Base-by-base conservation (phyloP, 2,888 invertebrate genomes). In the Trilocha varians region DNA sequence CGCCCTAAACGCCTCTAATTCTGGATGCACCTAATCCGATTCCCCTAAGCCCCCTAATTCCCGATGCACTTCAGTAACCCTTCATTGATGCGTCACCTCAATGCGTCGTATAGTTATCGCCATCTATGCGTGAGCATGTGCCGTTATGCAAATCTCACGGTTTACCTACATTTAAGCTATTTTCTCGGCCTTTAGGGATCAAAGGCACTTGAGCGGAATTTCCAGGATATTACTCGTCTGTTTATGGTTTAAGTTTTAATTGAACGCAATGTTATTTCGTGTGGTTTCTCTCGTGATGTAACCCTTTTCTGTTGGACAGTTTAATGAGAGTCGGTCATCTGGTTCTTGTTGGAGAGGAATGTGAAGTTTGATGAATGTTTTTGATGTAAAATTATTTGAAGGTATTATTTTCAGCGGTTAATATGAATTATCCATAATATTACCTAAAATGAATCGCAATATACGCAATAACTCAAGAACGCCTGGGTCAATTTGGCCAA, bases 31-130 rank as follows among this genome's bases (percentile, higher is more conserved):
- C 39, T 40, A 42, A 42, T 40, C n/a, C 38, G n/a, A n/a, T n/a
- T n/a, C n/a, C n/a, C n/a, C n/a, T n/a, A n/a, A n/a, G n/a, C n/a
- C n/a, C n/a, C n/a, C 49, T 52, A 48, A 55, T 51, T 55, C 44
- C 37, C 44, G 48, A 57, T 57, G 57, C 57, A 57, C 47, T 57
- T 55, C 43, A 34, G 25, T 47, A 45, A 36, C 43, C 44, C 43
- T 44, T 32, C 39, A 51, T 57, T 53, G 45, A 39, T 54, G 48
- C 34, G 34, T 16, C 47, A 50, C 47, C 49, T 42, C 44, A 52
- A 44, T 49, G 50, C 45, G 42, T 50, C 45, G 46, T 46, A 50
- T 51, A 56, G 39, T 53, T 54, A 53, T 55, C 50, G 55, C 46
- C 45, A 40, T 37, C 35, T 40, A 48, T 17, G 53, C 45, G 53